These are phyloP conservation scores for Caenorhabditis latens DNA, from an alignment of 1,140 invertebrate species.

Conservation along the genomic window DNA sequence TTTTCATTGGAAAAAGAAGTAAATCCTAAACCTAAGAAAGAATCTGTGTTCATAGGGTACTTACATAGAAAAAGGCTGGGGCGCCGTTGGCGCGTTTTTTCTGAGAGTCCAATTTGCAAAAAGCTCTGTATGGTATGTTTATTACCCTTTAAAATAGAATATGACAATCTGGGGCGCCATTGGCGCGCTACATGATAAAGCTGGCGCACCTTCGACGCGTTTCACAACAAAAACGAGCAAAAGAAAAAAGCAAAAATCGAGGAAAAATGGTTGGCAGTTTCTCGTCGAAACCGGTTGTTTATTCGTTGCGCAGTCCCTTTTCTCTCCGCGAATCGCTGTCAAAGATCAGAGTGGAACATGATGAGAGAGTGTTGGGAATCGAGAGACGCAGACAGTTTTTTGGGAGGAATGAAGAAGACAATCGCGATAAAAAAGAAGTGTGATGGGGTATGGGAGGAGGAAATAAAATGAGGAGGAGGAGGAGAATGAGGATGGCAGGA, in stretches of 20 bases:
- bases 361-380: neutral
- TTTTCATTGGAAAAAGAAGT: too few relatives aligned
- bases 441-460: neutral
- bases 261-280: neutral
- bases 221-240: too few relatives aligned
- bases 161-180: too few relatives aligned
- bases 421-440: neutral
- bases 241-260: neutral
- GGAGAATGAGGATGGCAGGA: neutral
- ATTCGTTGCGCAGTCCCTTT: conserved; percentile 12
- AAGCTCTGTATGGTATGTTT: too few relatives aligned
- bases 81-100: too few relatives aligned
- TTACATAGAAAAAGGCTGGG: too few relatives aligned
- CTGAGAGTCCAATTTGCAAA: too few relatives aligned
- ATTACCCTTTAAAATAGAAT: too few relatives aligned
- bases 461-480: neutral
- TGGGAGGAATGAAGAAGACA: neutral
- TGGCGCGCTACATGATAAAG: too few relatives aligned
- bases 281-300: conserved; percentile 51
- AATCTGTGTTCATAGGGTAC: too few relatives aligned
- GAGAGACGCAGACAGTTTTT: neutral
- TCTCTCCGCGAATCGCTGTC: conserved; percentile 31
- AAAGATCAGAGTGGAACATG: conserved; percentile 1
- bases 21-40: too few relatives aligned
- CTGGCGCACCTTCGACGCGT: too few relatives aligned